Evolutionary conservation across 2,113 vertebrate species (phyloP).

Genomic region (Muscicapa adusta): DNA sequence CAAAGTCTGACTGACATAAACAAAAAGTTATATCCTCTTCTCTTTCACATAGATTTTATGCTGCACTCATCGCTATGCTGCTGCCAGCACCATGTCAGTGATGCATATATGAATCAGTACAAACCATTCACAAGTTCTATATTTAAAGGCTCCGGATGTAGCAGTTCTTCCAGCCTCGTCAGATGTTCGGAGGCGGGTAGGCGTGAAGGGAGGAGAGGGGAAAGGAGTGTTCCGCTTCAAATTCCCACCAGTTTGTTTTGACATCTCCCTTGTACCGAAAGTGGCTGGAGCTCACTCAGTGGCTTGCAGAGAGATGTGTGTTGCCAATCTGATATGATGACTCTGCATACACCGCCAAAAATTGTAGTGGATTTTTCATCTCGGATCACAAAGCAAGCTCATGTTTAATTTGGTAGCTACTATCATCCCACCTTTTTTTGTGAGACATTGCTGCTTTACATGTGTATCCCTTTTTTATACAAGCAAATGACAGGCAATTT

Average conservation of each 20-base stretch:
- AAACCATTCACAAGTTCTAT: conserved; percentile 66
- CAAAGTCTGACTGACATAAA: conserved; percentile 56
- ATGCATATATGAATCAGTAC: conserved; percentile 69
- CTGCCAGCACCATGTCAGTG: conserved; percentile 65
- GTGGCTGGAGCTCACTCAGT: conserved; percentile 66
- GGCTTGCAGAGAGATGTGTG: conserved; percentile 22
- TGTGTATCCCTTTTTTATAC: conserved; percentile 27
- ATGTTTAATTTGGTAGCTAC: conserved; percentile 72
- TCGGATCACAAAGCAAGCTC: conserved; percentile 63
- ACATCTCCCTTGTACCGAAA: conserved; percentile 67
- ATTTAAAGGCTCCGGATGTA: conserved; percentile 67
- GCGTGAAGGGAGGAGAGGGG: conserved; percentile 58
- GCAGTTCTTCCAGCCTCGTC: conserved; percentile 62
- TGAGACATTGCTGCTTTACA: conserved; percentile 62
- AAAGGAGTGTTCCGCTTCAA: conserved; percentile 61
- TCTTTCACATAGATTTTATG: conserved; percentile 52
- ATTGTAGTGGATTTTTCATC: conserved; percentile 61
- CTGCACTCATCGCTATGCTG: conserved; percentile 43
- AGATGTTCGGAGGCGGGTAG: conserved; percentile 62
- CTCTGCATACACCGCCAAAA: conserved; percentile 67
- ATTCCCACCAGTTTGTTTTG: conserved; percentile 64
- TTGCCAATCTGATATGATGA: conserved; percentile 70
- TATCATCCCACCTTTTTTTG: conserved; percentile 49
- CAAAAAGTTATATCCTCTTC: conserved; percentile 48
- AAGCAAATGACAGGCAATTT: conserved; percentile 18